These are phyloP conservation scores for Poicephalus gulielmi DNA, from an alignment of 2,113 vertebrate species.

Conservation along the genomic window DNA sequence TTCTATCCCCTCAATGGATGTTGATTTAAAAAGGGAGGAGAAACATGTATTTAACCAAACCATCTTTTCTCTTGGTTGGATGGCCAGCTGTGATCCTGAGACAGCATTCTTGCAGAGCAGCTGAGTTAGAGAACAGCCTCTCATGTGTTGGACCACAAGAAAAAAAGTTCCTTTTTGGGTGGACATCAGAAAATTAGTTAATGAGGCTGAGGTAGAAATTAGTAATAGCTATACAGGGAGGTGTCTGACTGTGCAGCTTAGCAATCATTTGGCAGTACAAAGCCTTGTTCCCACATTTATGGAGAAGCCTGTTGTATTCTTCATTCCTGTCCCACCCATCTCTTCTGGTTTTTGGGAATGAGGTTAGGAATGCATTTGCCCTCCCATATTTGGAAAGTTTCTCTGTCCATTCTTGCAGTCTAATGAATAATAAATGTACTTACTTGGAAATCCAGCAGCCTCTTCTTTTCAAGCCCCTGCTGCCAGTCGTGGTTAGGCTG, in stretches of 20 bases:
- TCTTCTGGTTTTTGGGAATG: neutral
- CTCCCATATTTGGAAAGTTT: neutral
- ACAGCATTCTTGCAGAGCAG: neutral
- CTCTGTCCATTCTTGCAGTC: neutral
- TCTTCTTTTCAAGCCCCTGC: neutral
- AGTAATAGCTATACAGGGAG: neutral
- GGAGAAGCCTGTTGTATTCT: neutral
- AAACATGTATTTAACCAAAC: neutral
- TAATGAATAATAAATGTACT: neutral
- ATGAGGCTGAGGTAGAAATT: neutral
- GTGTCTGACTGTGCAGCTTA: neutral
- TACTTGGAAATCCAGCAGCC: neutral
- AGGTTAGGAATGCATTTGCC: neutral
- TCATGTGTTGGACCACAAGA: neutral
- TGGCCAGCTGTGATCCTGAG: fast-evolving
- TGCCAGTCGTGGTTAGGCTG: neutral
- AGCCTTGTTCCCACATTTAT: fast-evolving
- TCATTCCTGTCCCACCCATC: neutral
- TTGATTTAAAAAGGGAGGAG: neutral
- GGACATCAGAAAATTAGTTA: neutral
- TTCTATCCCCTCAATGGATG: neutral
- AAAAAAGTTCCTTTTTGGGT: neutral
- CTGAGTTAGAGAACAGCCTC: neutral
- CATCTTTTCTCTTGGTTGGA: neutral
- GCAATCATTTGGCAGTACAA: neutral